Evolutionary conservation across 92 coral and sea anemone species (phyloP).

Genomic region (Pocillopora grandis): DNA sequence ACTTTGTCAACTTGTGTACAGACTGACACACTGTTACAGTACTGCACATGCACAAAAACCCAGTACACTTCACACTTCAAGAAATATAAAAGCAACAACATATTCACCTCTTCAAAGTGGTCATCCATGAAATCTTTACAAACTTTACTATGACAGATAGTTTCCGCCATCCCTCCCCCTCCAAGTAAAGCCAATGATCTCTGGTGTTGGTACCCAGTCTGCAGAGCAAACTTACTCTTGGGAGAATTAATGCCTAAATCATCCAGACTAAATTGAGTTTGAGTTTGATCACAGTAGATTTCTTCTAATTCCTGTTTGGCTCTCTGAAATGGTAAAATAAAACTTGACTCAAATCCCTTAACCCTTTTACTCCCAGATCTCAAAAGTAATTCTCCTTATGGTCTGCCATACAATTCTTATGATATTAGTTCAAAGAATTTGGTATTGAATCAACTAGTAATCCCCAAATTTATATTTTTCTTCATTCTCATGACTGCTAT

Average conservation of each 20-base stretch:
- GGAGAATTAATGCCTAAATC: slow-evolving; percentile 92
- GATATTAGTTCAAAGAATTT: too few relatives aligned
- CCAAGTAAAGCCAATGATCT: slow-evolving; percentile 71
- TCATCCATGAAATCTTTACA: slow-evolving; percentile 94
- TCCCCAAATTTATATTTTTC: too few relatives aligned
- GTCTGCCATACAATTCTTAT: too few relatives aligned
- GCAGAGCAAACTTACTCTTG: slow-evolving; percentile 90
- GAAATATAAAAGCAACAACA: background rate
- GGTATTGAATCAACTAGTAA: too few relatives aligned
- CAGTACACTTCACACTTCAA: too few relatives aligned
- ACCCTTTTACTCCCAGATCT: too few relatives aligned
- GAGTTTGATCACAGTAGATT: slow-evolving; percentile 89
- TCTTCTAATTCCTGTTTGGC: slow-evolving; percentile 93
- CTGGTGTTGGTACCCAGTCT: slow-evolving; percentile 82
- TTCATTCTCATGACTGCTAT: too few relatives aligned
- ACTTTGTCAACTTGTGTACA: too few relatives aligned
- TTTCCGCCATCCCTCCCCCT: slow-evolving; percentile 71
- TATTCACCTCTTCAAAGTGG: slow-evolving; percentile 87
- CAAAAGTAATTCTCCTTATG: too few relatives aligned
- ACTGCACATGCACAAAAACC: too few relatives aligned
- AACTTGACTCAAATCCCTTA: background rate
- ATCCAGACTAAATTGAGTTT: slow-evolving; percentile 77
- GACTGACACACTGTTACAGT: too few relatives aligned
- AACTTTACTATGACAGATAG: slow-evolving; percentile 91
- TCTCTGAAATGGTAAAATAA: slow-evolving; percentile 42